phyloP scores from a whole-genome alignment of 2,888 invertebrate genomes.

The Drosophila koepferae region DNA sequence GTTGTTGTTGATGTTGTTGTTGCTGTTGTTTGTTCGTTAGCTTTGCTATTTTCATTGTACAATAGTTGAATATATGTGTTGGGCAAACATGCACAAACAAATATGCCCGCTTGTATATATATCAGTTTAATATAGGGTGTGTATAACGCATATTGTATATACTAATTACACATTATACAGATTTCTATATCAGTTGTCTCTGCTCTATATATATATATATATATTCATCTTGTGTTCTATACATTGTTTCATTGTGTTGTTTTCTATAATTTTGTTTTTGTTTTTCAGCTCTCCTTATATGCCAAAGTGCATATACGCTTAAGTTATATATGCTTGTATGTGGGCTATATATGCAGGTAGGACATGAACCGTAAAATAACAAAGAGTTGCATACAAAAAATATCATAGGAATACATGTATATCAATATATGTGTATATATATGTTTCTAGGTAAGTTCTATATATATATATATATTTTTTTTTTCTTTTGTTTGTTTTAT shows the following conservation, averaged over 20 bases:
- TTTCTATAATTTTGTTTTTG: conserved; percentile 12
- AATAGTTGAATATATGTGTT: conserved; percentile 56
- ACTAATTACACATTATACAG: conserved; percentile 43
- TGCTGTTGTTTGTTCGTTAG: conserved; percentile 40
- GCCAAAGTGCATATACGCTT: conserved; percentile 46
- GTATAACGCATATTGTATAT: conserved; percentile 64
- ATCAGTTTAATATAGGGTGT: conserved; percentile 56
- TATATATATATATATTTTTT: background rate
- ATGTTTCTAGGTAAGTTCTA: conserved; percentile 22
- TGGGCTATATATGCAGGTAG: conserved; percentile 55
- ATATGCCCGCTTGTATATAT: conserved; percentile 44
- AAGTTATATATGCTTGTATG: conserved; percentile 37
- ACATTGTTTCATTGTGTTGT: conserved; percentile 66
- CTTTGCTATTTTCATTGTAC: conserved; percentile 70
- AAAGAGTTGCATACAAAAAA: conserved; percentile 59
- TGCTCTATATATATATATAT: conserved; percentile 8
- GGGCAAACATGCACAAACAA: conserved; percentile 21
- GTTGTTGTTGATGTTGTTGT: conserved; percentile 30
- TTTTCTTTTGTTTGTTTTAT: background rate
- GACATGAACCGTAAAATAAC: conserved; percentile 52
- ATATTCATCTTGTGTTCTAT: conserved; percentile 60
- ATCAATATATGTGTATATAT: conserved; percentile 57
- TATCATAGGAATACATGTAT: conserved; percentile 72
- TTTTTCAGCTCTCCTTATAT: conserved; percentile 65
- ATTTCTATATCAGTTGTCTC: conserved; percentile 21